Conservation (phyloP, 2,888 invertebrate species). For the Erannis defoliaria region DNA sequence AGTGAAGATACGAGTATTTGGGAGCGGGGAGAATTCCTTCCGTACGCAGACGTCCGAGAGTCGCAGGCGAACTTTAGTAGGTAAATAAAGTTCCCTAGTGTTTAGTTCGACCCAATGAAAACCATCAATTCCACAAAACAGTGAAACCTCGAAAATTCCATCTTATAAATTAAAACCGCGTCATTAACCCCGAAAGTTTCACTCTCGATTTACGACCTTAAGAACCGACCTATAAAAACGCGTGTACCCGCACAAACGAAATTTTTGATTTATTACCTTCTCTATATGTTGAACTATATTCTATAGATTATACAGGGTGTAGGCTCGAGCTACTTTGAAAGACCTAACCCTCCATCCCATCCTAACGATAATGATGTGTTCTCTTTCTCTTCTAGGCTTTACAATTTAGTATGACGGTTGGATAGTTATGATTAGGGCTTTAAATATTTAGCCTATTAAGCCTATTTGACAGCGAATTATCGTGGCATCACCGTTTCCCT, state of each 20-base stretch:
- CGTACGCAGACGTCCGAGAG: too few relatives aligned
- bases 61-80: too few relatives aligned
- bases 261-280: constrained; percentile 77
- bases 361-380: too few relatives aligned
- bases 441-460: too few relatives aligned
- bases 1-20: too few relatives aligned
- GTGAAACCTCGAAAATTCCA: constrained; percentile 49
- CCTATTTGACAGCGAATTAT: too few relatives aligned
- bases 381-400: too few relatives aligned
- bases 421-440: too few relatives aligned
- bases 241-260: constrained; percentile 71
- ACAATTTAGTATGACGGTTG: too few relatives aligned
- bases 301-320: constrained; percentile 28
- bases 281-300: constrained; percentile 18
- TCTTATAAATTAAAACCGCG: constrained; percentile 53
- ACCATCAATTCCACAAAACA: constrained; percentile 28
- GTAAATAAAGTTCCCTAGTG: neutral
- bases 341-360: too few relatives aligned
- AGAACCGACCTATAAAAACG: constrained; percentile 65
- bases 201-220: constrained; percentile 66
- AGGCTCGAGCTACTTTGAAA: neutral
- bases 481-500: too few relatives aligned
- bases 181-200: constrained; percentile 67
- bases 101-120: constrained; percentile 21
- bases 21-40: too few relatives aligned